Conservation (phyloP, 2,888 invertebrate species). For the Drosophila setosimentum region DNA sequence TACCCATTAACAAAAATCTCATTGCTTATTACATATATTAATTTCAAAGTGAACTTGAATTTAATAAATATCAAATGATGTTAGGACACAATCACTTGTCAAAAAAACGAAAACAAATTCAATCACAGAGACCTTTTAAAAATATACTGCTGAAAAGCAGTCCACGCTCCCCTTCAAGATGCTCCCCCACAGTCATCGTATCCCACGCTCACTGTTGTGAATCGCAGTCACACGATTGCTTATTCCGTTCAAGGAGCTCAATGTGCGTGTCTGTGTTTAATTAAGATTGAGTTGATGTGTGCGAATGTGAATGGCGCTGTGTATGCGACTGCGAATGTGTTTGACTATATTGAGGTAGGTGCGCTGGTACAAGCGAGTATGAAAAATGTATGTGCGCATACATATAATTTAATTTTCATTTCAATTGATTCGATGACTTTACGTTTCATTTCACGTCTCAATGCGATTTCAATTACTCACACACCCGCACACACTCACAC, state of each 20-base stretch:
- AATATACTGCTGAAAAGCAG: slow-evolving; percentile 28
- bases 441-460: slow-evolving; percentile 78
- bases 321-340: slow-evolving; percentile 17
- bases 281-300: slow-evolving; percentile 67
- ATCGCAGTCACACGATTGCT: slow-evolving; percentile 54
- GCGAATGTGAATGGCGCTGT: slow-evolving; percentile 24
- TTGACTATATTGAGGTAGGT: slow-evolving; percentile 27
- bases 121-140: slow-evolving; percentile 4
- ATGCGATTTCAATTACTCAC: slow-evolving; percentile 76
- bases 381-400: slow-evolving; percentile 74
- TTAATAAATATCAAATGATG: background rate
- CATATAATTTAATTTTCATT: slow-evolving; percentile 81
- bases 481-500: slow-evolving; percentile 23
- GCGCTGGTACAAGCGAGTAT: slow-evolving; percentile 47
- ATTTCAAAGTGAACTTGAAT: background rate
- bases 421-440: slow-evolving; percentile 79
- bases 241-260: slow-evolving; percentile 70
- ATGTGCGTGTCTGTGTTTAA: slow-evolving; percentile 73
- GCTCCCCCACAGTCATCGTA: background rate
- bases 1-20: background rate
- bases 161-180: background rate
- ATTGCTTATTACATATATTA: background rate
- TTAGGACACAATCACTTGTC: background rate
- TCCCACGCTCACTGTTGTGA: slow-evolving; percentile 10
- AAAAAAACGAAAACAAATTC: background rate